These are phyloP conservation scores for Heliocidaris erythrogramma DNA, from an alignment of 35 echinoderm and acorn worm genomes.

Conservation along the genomic window DNA sequence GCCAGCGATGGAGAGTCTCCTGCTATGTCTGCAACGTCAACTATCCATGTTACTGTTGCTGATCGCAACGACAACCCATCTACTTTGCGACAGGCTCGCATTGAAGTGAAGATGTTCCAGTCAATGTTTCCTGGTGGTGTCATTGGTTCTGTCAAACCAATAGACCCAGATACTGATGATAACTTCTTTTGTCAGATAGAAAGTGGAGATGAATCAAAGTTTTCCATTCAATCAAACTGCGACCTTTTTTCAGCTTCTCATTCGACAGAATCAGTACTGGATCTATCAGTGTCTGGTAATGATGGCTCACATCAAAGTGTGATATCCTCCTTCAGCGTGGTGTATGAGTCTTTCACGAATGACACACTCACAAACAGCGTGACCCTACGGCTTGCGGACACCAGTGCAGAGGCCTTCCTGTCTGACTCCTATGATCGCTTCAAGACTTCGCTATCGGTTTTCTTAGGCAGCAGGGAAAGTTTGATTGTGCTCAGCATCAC, in stretches of 20 bases:
- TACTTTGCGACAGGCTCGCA: slow-evolving; percentile 71
- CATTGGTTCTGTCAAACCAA: slow-evolving; percentile 77
- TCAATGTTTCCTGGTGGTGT: slow-evolving; percentile 78
- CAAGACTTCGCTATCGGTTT: slow-evolving; percentile 63
- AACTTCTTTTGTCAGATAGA: slow-evolving; percentile 77
- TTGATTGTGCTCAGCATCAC: slow-evolving; percentile 76
- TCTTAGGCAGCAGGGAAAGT: slow-evolving; percentile 65
- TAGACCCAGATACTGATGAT: slow-evolving; percentile 81
- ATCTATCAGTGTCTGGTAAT: slow-evolving; percentile 66
- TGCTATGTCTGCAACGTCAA: slow-evolving; percentile 72
- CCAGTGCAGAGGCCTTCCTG: slow-evolving; percentile 67
- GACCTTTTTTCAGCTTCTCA: slow-evolving; percentile 65
- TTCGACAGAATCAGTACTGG: slow-evolving; percentile 59
- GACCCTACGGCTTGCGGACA: slow-evolving; percentile 61
- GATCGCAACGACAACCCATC: slow-evolving; percentile 96
- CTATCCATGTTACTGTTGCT: slow-evolving; percentile 69
- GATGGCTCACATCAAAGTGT: slow-evolving; percentile 81
- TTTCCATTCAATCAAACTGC: slow-evolving; percentile 77
- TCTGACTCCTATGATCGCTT: slow-evolving; percentile 68
- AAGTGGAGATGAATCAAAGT: slow-evolving; percentile 61
- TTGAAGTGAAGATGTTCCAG: slow-evolving; percentile 87
- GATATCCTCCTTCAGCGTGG: slow-evolving; percentile 66
- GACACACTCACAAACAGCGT: slow-evolving; percentile 74
- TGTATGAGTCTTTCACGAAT: slow-evolving; percentile 75
- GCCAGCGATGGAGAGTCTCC: slow-evolving; percentile 83